A percentile compares a stretch with the other conserved stretches of the same genome.
These are phyloP conservation scores for Eulemur coronatus DNA, from an alignment of 2,797 vertebrate genomes.

Conservation along the genomic window DNA sequence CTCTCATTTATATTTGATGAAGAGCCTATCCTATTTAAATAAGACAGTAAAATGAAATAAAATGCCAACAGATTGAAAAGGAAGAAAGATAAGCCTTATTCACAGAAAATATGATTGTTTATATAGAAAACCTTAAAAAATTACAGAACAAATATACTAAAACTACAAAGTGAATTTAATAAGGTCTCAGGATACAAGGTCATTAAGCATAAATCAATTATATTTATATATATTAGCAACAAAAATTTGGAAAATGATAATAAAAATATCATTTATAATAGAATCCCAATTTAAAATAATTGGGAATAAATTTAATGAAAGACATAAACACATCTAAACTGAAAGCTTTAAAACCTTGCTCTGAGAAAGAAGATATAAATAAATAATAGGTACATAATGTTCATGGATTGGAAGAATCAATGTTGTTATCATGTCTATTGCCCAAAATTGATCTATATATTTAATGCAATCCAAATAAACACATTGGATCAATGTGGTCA, in stretches of 20 bases:
- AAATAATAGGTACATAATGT: not conserved
- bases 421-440: not conserved
- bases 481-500: not conserved
- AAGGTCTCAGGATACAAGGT: not conserved
- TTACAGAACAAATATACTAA: not conserved
- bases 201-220: not conserved
- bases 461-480: not conserved
- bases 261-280: not conserved
- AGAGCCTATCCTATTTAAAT: not conserved
- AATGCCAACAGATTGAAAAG: not conserved
- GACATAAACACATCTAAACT: not conserved
- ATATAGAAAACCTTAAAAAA: not conserved
- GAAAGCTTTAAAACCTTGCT: not conserved
- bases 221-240: not conserved
- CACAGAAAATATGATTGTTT: not conserved
- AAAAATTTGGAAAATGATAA: not conserved
- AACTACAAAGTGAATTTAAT: not conserved
- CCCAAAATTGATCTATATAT: not conserved
- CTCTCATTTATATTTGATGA: not conserved
- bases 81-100: not conserved
- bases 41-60: not conserved
- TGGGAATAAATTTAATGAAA: not conserved
- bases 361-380: not conserved
- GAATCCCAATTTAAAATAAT: not conserved
- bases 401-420: not conserved